Evolutionary conservation across 2,113 vertebrate species (phyloP).

Genomic region (Alectura lathami): DNA sequence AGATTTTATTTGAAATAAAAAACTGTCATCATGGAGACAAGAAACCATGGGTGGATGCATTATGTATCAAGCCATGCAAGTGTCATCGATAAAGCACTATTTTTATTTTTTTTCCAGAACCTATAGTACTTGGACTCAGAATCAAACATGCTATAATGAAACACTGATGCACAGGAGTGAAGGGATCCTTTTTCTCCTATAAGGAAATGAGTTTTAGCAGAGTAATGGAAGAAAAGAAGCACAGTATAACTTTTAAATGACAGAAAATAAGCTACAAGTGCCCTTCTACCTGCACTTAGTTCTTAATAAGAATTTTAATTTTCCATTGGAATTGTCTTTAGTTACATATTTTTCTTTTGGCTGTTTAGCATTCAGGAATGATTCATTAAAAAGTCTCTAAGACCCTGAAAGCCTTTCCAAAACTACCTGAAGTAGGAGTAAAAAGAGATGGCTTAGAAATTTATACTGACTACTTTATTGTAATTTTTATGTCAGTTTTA

Average conservation of each 20-base stretch:
- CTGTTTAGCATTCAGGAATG: background rate
- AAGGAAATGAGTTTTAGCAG: background rate
- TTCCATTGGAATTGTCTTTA: background rate
- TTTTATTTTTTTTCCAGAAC: background rate
- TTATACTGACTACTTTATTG: conserved; percentile 6
- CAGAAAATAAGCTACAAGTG: background rate
- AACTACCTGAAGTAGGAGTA: background rate
- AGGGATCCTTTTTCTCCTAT: background rate
- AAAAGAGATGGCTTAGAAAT: conserved; percentile 41
- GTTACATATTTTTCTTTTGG: background rate
- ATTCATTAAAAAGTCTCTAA: background rate
- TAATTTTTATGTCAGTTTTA: conserved; percentile 22
- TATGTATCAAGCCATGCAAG: background rate
- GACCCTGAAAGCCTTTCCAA: background rate
- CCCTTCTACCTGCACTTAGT: background rate
- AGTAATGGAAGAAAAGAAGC: background rate
- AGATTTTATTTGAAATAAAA: background rate
- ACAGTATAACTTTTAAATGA: background rate
- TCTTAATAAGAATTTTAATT: background rate
- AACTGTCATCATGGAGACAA: background rate
- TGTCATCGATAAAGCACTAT: background rate
- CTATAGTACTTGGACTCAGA: background rate
- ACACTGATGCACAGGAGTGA: background rate
- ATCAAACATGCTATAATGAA: background rate
- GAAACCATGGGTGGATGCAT: background rate